Conservation (phyloP, 2,888 invertebrate genomes). For the Synergus itoensis region DNA sequence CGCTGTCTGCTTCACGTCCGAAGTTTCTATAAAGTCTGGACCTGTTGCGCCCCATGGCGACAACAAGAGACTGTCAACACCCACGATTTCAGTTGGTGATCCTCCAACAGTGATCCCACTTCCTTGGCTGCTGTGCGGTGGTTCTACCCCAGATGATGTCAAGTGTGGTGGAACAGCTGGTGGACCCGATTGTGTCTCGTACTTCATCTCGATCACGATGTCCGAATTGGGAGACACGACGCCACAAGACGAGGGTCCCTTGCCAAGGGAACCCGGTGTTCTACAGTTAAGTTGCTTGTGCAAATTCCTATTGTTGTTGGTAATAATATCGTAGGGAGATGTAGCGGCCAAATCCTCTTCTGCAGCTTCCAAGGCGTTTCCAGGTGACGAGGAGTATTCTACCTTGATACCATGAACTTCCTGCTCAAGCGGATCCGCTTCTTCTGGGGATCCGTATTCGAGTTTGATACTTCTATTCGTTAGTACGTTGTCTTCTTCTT, state of each 20-base stretch:
- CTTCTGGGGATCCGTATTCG: constrained; percentile 58
- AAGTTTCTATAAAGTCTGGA: constrained; percentile 69
- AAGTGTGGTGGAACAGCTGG: constrained; percentile 70
- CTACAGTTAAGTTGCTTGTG: constrained; percentile 45
- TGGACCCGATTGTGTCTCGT: constrained; percentile 72
- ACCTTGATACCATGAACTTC: constrained; percentile 61
- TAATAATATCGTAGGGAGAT: constrained; percentile 69
- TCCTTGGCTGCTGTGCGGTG: constrained; percentile 74
- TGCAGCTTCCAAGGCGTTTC: constrained; percentile 63
- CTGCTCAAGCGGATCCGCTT: constrained; percentile 44
- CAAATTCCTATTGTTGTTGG: constrained; percentile 53
- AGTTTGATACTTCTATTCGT: constrained; percentile 59
- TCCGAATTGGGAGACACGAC: constrained; percentile 63
- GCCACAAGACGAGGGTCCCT: constrained; percentile 56
- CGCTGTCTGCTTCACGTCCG: constrained; percentile 73
- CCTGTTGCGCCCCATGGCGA: constrained; percentile 72
- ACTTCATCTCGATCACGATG: constrained; percentile 73
- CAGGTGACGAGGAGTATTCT: constrained; percentile 62
- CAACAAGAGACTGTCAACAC: constrained; percentile 71
- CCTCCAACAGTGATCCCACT: constrained; percentile 70
- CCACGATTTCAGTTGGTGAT: constrained; percentile 72
- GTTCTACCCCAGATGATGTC: constrained; percentile 71
- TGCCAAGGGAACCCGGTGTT: constrained; percentile 47
- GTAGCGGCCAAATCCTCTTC: constrained; percentile 65
- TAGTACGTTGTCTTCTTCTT: constrained; percentile 54